Evolutionary conservation across 2,888 invertebrate species (phyloP), one percentile per base, ranked within the genome.

Genomic region (Xylophagus ater): DNA sequence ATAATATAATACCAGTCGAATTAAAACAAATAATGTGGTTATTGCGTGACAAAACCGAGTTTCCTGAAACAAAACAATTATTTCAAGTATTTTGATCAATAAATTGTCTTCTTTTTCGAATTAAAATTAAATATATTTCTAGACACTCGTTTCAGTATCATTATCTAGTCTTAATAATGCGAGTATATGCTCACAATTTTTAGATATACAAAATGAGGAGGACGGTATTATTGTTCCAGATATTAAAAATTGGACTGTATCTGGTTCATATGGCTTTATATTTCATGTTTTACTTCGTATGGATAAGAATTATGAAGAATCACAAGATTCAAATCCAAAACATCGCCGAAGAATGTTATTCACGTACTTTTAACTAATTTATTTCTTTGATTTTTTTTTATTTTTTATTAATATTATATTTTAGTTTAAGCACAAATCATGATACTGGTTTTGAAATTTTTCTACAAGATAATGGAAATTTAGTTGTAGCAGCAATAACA

Each of bases 361-460:
- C 49, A 66, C 62, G 70, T 69, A 51, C 31, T 10, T 32, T 8
- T 18, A 32, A 32, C 28, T n/a, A 28, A 12, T 9, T 17, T 33
- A 6, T 26, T 26, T 26, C 13, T 12, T 12, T 26, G 12, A 12
- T 10, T 26, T 26, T 10, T 5, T 26, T 12, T 26, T 8, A 26
- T 26, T 26, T 10, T 26, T 26, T 10, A 8, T 13, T 13, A 12
- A 7, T 21, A 6, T 21, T 9, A 9, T 21, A 7, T 55, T 58
- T 23, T 50, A 74, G 74, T 43, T 57, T 76, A 42, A 58, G 65
- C 23, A 71, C 71, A 3, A 59, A 53, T 43, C 58, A 62, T 41
- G 71, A 72, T 4, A 62, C 64, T 21, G 76, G 76, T 2, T 71
- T 75, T 47, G 76, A 76, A 53, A 67, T 72, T 3, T 76, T 75